These are phyloP conservation scores for Sebastes matsubarae DNA, from an alignment of 2,797 vertebrate genomes.

Conservation along the genomic window DNA sequence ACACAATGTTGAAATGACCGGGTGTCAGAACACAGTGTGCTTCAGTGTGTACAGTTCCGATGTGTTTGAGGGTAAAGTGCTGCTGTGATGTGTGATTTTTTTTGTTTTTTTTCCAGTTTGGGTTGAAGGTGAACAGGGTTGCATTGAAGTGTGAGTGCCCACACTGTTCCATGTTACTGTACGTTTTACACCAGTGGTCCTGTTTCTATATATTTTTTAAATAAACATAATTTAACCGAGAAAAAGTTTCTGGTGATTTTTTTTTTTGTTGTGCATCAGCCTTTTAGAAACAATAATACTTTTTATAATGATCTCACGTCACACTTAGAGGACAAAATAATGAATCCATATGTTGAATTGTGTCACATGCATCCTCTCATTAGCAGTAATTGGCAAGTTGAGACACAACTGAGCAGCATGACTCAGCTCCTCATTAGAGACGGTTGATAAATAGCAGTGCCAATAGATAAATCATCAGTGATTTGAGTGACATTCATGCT, in stretches of 20 bases:
- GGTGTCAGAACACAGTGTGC: not conserved
- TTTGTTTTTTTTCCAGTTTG: conserved; percentile 7
- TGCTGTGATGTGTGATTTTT: conserved; percentile 28
- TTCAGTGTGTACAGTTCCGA: not conserved
- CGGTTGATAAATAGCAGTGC: not conserved
- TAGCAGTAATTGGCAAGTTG: not conserved
- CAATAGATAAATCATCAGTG: not conserved
- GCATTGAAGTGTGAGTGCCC: conserved; percentile 18
- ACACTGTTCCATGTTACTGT: conserved; percentile 33
- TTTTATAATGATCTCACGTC: not conserved
- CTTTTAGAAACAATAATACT: not conserved
- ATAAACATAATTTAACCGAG: conserved; percentile 63
- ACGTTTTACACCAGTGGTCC: conserved; percentile 47
- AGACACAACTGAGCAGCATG: not conserved
- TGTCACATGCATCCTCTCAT: not conserved
- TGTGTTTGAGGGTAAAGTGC: conserved; percentile 42
- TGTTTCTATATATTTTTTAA: conserved; percentile 74
- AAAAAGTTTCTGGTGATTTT: too few relatives aligned
- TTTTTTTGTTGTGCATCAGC: not conserved
- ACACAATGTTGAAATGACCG: not conserved
- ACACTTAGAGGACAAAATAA: not conserved
- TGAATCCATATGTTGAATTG: not conserved
- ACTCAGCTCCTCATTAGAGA: conserved; percentile 29
- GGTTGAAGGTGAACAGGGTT: conserved; percentile 36
- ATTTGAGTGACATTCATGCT: conserved; percentile 14